Conservation (phyloP, 1,140 invertebrate species). For the Drosophila athabasca region DNA sequence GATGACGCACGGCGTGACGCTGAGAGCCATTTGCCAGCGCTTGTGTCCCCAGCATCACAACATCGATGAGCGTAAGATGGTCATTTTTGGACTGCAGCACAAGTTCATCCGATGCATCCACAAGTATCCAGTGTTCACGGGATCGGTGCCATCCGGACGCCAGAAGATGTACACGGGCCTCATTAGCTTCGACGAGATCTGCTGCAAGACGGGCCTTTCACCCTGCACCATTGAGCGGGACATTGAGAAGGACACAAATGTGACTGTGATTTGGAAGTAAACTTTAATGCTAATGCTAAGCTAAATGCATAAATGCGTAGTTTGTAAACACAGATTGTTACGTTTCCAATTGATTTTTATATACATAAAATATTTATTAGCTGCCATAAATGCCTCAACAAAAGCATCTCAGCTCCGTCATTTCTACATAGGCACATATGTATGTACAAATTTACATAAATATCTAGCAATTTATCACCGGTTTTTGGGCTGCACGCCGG, state of each 20-base stretch:
- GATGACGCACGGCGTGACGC: conserved; percentile 93
- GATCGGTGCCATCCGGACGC: conserved; percentile 84
- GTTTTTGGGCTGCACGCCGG: background rate
- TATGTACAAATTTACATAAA: too few species aligned
- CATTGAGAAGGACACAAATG: conserved; percentile 93
- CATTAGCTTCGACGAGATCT: conserved; percentile 94
- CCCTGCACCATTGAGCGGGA: conserved; percentile 92
- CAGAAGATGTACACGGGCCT: conserved; percentile 91
- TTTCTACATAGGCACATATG: background rate
- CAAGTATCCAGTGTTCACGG: conserved; percentile 87
- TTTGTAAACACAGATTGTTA: conserved; percentile 38
- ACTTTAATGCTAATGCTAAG: conserved; percentile 19
- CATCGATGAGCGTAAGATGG: conserved; percentile 93
- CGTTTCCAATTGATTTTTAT: conserved; percentile 43
- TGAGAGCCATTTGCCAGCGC: conserved; percentile 92
- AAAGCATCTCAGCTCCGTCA: background rate
- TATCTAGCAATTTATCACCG: too few species aligned
- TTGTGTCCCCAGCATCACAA: conserved; percentile 81
- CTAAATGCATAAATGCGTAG: conserved; percentile 33
- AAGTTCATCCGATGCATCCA: conserved; percentile 93
- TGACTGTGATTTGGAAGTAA: conserved; percentile 93
- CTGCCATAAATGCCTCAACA: too few species aligned
- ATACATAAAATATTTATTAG: conserved; percentile 1
- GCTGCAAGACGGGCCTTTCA: conserved; percentile 92
- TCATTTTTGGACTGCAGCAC: conserved; percentile 95